Conservation (phyloP, 2,888 invertebrate genomes). For the Scaptomyza tumidula region DNA sequence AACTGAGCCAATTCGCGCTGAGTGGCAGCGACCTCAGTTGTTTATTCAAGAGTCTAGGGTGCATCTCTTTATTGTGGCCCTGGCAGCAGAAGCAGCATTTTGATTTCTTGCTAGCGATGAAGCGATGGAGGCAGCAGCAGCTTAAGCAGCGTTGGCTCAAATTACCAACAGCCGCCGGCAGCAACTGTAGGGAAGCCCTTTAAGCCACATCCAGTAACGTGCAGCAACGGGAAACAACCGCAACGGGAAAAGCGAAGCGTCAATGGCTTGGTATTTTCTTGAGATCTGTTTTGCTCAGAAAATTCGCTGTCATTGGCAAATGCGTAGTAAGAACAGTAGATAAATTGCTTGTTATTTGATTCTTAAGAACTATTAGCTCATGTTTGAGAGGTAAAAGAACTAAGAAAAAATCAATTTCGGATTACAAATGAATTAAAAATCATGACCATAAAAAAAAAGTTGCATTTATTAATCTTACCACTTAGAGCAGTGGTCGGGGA, state of each 20-base stretch:
- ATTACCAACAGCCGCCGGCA: constrained; percentile 42
- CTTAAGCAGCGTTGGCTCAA: constrained; percentile 45
- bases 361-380: background rate
- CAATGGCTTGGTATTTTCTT: constrained; percentile 29
- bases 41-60: constrained; percentile 3
- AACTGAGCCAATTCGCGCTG: constrained; percentile 44
- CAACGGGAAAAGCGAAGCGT: constrained; percentile 42
- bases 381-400: background rate
- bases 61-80: constrained; percentile 45
- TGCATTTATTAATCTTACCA: too few relatives aligned
- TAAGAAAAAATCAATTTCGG: background rate
- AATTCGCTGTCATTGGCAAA: constrained; percentile 34
- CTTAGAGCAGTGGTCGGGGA: too few relatives aligned
- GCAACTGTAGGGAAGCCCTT: constrained; percentile 66
- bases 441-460: background rate
- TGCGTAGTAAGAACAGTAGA: constrained; percentile 17
- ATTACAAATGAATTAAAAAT: background rate
- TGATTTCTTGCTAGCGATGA: constrained; percentile 43
- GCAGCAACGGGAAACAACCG: constrained; percentile 49
- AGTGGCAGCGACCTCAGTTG: constrained; percentile 20
- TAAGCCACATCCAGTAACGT: constrained; percentile 53
- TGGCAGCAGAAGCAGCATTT: constrained; percentile 30
- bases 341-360: background rate
- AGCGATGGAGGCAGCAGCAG: constrained; percentile 14
- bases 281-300: constrained; percentile 58